Conservation (phyloP, 2,888 invertebrate species). For the Nomada fucata region DNA sequence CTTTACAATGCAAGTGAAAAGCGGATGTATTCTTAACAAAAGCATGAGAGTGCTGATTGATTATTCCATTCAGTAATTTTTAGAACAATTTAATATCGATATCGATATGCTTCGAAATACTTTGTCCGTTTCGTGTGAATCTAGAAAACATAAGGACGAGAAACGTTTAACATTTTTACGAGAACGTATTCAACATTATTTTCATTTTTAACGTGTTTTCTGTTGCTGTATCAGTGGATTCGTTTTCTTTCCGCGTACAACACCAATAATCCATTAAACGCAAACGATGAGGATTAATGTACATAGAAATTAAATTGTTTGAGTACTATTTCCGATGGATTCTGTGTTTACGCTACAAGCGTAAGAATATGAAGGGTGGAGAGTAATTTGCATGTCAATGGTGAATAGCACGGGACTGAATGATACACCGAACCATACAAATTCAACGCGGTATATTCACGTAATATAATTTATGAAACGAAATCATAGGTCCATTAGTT, state of each 20-base stretch:
- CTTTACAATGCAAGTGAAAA: conserved; percentile 49
- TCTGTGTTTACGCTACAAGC: conserved; percentile 65
- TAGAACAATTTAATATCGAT: conserved; percentile 39
- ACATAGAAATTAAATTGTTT: conserved; percentile 79
- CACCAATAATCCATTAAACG: conserved; percentile 58
- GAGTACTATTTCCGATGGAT: conserved; percentile 72
- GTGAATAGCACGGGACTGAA: conserved; percentile 62
- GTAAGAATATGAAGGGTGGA: conserved; percentile 52
- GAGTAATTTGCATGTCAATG: conserved; percentile 63
- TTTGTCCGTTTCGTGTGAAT: conserved; percentile 55
- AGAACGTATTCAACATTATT: conserved; percentile 26
- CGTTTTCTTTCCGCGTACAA: conserved; percentile 65
- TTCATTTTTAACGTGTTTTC: conserved; percentile 46
- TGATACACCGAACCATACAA: conserved; percentile 60
- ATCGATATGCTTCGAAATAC: conserved; percentile 36
- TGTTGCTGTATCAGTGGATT: conserved; percentile 56
- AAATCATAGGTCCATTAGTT: conserved; percentile 44
- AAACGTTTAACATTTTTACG: conserved; percentile 25
- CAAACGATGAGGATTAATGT: conserved; percentile 69
- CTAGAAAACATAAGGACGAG: conserved; percentile 35
- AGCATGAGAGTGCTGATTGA: conserved; percentile 33
- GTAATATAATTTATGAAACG: conserved; percentile 45
- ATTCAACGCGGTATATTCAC: conserved; percentile 48
- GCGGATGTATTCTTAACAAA: conserved; percentile 60
- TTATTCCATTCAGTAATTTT: conserved; percentile 51